Conservation (phyloP, 2,888 invertebrate species). For the Parnassius glacialis region DNA sequence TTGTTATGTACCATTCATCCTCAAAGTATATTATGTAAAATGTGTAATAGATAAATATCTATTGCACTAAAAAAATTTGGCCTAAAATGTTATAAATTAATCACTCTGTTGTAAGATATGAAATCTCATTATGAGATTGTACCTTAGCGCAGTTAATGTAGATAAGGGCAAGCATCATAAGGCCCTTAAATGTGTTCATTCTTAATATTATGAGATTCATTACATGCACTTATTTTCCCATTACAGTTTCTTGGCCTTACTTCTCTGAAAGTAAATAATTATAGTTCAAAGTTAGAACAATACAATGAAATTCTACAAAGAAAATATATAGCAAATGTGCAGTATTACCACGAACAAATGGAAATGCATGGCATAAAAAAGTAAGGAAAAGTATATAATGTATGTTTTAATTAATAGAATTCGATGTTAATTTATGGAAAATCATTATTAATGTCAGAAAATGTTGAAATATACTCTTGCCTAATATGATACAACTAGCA, state of each 20-base stretch:
- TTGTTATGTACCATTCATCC: constrained; percentile 12
- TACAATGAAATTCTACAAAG: constrained; percentile 30
- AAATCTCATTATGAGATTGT: constrained; percentile 7
- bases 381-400: not conserved
- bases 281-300: constrained; percentile 42
- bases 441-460: not conserved
- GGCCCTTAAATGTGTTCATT: constrained; percentile 25
- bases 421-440: not conserved
- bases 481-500: no score
- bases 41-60: constrained; percentile 12
- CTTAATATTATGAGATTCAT: constrained; percentile 12
- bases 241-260: constrained; percentile 16
- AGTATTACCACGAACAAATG: constrained; percentile 43
- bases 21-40: constrained; percentile 4
- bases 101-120: constrained; percentile 9
- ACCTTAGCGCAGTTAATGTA: constrained; percentile 1
- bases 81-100: constrained; percentile 14
- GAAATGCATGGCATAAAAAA: constrained; percentile 32
- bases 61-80: constrained; percentile 15
- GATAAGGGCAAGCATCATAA: constrained; percentile 1
- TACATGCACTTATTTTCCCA: constrained; percentile 12
- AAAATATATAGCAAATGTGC: constrained; percentile 29
- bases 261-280: constrained; percentile 15
- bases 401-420: not conserved
- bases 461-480: not conserved